Conservation (phyloP, 2,113 vertebrate genomes). For the Cephalopholis sonnerati region DNA sequence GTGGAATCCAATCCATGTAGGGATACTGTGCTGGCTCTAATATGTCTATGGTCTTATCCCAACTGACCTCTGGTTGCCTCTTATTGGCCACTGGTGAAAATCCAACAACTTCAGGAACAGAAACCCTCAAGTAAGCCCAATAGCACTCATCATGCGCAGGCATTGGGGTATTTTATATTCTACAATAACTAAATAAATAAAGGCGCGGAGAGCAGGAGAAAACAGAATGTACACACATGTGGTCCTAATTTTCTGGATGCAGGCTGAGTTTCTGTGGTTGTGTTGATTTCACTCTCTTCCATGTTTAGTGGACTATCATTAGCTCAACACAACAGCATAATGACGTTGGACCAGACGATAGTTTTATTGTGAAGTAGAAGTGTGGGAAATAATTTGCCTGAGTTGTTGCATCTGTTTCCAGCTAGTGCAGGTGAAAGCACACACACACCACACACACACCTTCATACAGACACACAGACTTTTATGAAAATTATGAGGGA, state of each 20-base stretch:
- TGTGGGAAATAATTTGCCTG: no score
- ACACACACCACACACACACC: neutral
- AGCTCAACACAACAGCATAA: conserved; percentile 32
- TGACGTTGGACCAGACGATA: conserved; percentile 1
- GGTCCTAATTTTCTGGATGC: conserved; percentile 38
- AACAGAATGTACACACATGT: conserved; percentile 48
- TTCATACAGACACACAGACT: conserved; percentile 3
- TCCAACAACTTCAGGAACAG: neutral
- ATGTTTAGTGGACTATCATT: conserved; percentile 43
- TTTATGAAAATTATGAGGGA: conserved; percentile 9
- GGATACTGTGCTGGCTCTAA: no score
- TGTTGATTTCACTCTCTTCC: conserved; percentile 48
- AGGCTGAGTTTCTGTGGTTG: conserved; percentile 34
- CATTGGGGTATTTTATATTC: neutral
- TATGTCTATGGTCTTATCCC: neutral
- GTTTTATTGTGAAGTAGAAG: neutral
- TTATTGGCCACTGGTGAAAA: neutral
- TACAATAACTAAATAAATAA: conserved; percentile 38
- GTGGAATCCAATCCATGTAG: no score
- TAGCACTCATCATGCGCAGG: neutral
- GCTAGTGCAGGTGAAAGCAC: conserved; percentile 13
- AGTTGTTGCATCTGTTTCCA: neutral
- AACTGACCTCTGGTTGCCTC: neutral
- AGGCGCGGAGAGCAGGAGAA: conserved; percentile 15
- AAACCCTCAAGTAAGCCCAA: neutral